Evolutionary conservation across 1,140 invertebrate genomes (phyloP), one percentile per base, ranked within the genome.

Genomic region (Drosophila nasuta): DNA sequence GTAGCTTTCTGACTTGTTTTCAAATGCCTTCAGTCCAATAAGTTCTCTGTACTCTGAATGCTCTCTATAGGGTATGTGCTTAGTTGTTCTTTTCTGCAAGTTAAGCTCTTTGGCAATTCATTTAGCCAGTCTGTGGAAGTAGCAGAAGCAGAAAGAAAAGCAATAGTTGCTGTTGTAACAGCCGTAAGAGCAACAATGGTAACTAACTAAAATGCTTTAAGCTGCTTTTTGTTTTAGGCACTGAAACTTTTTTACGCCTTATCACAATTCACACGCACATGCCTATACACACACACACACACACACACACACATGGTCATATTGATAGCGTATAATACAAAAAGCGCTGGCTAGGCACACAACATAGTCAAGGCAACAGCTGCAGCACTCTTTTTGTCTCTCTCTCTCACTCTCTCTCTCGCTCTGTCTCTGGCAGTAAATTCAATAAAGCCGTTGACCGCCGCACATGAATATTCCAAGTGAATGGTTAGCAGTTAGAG

Each of bases 361-460:
- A 15, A 30, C 10, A 3, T 6, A 49, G 45, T 11, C 10, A 25
- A 13, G 81, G 65, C 82, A 83, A 66, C 74, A 83, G 81, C 81
- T 83, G 81, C 81, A 77, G 28, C 33, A 64, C 41, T 3, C 41
- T 38, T 10, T 38, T n/a, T 43, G 11, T 13, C n/a, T 43, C 11
- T 43, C 41, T 0, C 35, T 3, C 41, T 13, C 41, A 2, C 41
- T n/a, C 41, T 43, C 11, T 5, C n/a, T 43, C 11, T 13, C 3
- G 6, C 38, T 41, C 11, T 41, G 8, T 43, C 48, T 43, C 43
- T 25, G 76, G 48, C 57, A 76, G 60, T 64, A 81, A 85, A 83
- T 86, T 85, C 68, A 83, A 83, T 83, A 83, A 83, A 85, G 77
- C 82, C 77, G 51, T 67, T 77, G 81, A 72, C 81, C 80, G 66